Base-by-base conservation (phyloP, 2,888 invertebrate genomes). In the Matsumyia berberina region DNA sequence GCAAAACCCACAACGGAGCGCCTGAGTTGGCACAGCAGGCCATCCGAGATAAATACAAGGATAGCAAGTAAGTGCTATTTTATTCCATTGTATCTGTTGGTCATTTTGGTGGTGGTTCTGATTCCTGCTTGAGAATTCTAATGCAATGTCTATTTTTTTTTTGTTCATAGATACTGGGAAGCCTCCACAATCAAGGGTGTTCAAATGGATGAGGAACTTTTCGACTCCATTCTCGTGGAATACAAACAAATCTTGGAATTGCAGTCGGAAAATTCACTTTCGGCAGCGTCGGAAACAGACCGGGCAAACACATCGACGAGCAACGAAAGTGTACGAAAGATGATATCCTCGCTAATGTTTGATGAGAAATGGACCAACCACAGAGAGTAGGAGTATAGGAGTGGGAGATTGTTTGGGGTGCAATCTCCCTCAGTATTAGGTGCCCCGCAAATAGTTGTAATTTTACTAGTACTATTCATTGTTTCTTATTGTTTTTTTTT, bases 1-100 rank as follows among this genome's bases (percentile, higher is more conserved):
- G 94, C 74, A 93, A 94, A 88, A 94, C 96, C 11, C 97, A 96
- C 90, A 90, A 92, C 58, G 94, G 94, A 89, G 95, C 96, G 2
- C 90, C 93, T 6, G 92, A 92, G 44, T 93, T 95, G 87, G 94
- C 94, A 42, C 97, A 97, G 90, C 96, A 96, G 90, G 97, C 98
- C 57, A 96, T 98, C 86, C 94, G 95, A 87, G 97, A 98, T 89
- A 98, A 98, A 92, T 98, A 97, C 93, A 96, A 95, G 91, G 93
- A 92, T 87, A 94, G 93, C 90, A 96, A 96, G 94, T 96, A 88
- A 92, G 93, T 91, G 31, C 4, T 8, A 15, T 17, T 7, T 29
- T 24, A 44, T 64, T 46, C 2, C 35, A 37, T n/a, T n/a, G n/a
- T n/a, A n/a, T n/a, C n/a, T n/a, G n/a, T 15, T 17, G 3, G 9